Conservation (phyloP, 1,140 invertebrate genomes). For the Megalonaias nervosa region DNA sequence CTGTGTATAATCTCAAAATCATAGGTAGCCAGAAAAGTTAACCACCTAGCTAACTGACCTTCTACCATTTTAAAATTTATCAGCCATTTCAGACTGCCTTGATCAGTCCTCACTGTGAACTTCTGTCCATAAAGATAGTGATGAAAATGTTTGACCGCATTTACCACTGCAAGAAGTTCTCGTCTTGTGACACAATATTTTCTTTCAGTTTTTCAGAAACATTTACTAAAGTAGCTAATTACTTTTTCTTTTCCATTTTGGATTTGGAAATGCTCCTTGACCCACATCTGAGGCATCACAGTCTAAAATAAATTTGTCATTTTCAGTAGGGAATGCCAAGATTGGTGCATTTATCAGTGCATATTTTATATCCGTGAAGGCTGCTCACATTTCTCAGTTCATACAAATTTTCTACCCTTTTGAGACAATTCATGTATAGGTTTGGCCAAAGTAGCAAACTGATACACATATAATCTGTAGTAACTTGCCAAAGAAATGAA, state of each 20-base stretch:
- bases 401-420: constrained; percentile 6
- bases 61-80: constrained; percentile 38
- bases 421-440: background rate
- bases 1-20: constrained; percentile 51
- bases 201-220: constrained; percentile 65
- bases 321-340: constrained; percentile 52
- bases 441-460: too few relatives aligned
- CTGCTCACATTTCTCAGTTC: background rate
- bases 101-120: constrained; percentile 47
- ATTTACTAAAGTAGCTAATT: constrained; percentile 46
- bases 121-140: constrained; percentile 45
- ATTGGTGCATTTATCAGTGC: constrained; percentile 40
- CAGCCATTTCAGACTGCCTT: constrained; percentile 50
- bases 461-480: too few relatives aligned
- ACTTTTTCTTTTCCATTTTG: constrained; percentile 41
- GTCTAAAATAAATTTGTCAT: constrained; percentile 61
- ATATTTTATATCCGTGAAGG: constrained; percentile 42
- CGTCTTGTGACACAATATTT: constrained; percentile 69
- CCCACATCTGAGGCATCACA: constrained; percentile 68
- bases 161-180: constrained; percentile 46
- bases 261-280: constrained; percentile 45
- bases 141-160: constrained; percentile 39
- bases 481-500: too few relatives aligned
- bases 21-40: constrained; percentile 49
- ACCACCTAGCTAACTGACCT: constrained; percentile 55